phyloP scores from a whole-genome alignment of 1,140 invertebrate species.

The Acyrthosiphon pisum region DNA sequence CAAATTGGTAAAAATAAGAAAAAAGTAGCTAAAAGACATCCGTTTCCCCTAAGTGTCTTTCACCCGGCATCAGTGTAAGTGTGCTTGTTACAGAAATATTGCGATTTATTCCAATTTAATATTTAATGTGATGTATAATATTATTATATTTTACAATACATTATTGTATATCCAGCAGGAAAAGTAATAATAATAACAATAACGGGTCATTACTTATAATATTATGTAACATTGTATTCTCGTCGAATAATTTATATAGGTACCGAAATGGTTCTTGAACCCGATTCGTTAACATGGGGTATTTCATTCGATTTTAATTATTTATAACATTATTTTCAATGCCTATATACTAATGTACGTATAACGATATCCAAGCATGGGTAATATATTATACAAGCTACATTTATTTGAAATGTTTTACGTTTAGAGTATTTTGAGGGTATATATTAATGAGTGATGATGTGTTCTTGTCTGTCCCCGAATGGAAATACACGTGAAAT shows the following conservation, averaged over 20 bases:
- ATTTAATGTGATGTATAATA: background rate
- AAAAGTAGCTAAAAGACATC: background rate
- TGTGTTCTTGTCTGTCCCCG: background rate
- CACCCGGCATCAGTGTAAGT: too few species aligned
- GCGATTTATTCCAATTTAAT: background rate
- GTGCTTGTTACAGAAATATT: background rate
- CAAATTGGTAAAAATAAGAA: background rate
- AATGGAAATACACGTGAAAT: background rate
- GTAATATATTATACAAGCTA: background rate
- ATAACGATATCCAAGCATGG: background rate
- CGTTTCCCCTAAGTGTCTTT: background rate
- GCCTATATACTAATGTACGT: too few species aligned
- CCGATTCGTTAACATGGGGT: too few species aligned
- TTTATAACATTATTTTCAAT: background rate
- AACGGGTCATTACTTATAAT: too few species aligned
- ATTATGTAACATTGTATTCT: too few species aligned
- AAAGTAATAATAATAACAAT: too few species aligned
- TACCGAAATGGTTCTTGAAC: too few species aligned
- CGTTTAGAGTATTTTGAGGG: background rate
- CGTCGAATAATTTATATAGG: too few species aligned
- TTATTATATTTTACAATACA: too few species aligned
- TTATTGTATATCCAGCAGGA: background rate
- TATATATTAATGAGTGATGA: background rate
- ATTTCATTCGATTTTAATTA: too few species aligned
- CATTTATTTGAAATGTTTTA: background rate